phyloP scores from a whole-genome alignment of 1,140 invertebrate genomes.

The Neodiprion pinetum region DNA sequence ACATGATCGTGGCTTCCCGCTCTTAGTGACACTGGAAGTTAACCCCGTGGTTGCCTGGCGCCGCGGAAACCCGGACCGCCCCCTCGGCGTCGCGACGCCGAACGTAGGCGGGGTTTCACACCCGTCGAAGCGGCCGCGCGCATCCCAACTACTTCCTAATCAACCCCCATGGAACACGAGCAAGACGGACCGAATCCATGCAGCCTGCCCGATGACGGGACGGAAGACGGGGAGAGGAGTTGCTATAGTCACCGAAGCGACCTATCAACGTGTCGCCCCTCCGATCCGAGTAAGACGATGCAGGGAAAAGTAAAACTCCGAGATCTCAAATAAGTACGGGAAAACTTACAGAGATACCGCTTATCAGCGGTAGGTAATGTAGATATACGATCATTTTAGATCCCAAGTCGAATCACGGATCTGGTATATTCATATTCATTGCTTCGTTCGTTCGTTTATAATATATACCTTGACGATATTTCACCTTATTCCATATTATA shows the following conservation, averaged over 20 bases:
- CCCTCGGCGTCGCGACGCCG: slow-evolving; percentile 3
- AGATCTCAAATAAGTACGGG: too few relatives aligned
- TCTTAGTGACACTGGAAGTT: slow-evolving; percentile 16
- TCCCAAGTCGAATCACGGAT: too few relatives aligned
- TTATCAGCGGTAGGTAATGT: too few relatives aligned
- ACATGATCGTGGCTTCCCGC: slow-evolving; percentile 17
- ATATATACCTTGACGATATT: too few relatives aligned
- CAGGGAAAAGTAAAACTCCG: too few relatives aligned
- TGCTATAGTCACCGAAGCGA: not conserved
- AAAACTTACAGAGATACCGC: too few relatives aligned
- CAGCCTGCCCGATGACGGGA: slow-evolving; percentile 21
- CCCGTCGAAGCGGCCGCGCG: slow-evolving; percentile 16
- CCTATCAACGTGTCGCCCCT: not conserved
- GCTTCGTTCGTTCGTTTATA: too few relatives aligned
- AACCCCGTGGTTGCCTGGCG: not conserved
- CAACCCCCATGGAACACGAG: slow-evolving; percentile 48
- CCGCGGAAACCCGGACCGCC: slow-evolving; percentile 9
- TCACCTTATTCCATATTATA: too few relatives aligned
- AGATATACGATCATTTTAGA: too few relatives aligned
- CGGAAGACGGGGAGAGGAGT: slow-evolving; percentile 37
- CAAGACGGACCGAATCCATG: slow-evolving; percentile 62
- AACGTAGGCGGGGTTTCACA: not conserved
- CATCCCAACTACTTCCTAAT: slow-evolving; percentile 72
- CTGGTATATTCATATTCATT: too few relatives aligned
- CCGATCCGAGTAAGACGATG: too few relatives aligned